Evolutionary conservation across 2,113 vertebrate genomes (phyloP), one percentile per base, ranked within the genome.

Genomic region (Sula dactylatra): DNA sequence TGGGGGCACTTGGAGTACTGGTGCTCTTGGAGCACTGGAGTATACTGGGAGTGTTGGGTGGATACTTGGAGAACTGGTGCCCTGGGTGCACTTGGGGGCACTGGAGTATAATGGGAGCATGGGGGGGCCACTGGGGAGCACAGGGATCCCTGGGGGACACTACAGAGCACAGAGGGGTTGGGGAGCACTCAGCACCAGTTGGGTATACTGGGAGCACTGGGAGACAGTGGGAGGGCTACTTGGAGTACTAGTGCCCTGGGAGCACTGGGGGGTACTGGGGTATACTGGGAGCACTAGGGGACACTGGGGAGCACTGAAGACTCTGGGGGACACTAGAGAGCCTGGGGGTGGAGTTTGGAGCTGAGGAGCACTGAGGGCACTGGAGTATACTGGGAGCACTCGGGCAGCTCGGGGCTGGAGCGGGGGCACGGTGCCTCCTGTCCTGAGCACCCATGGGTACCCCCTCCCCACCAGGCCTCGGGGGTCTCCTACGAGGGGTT

Each of bases 401-500:
- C 27, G 40, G 36, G 21, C 10, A 64, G 22, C 26, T 6, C 26
- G 38, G 26, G 61, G 25, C 25, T 27, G 61, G 36, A 40, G 34
- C 10, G 64, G 64, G 32, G n/a, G 11, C 27, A 14, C 9, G 20
- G 31, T 20, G 6, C 56, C 56, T 38, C 32, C 32, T 36, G 73
- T 55, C 32, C 25, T 54, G 18, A 77, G 42, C 55, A 59, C 25
- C 34, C 42, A 47, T 27, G 34, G 42, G 25, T 77, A 19, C 55
- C 25, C 11, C 32, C 25, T 29, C 44, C 44, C 21, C 21, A 1
- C n/a, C 40, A 98, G 98, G 98, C 96, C 50, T 97, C 97, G 50
- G 98, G 98, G 6, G 97, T 97, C 26, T 97, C 98, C 36, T 97
- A 97, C 3, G 95, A 97, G 0, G 98, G 97, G 16, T 21, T 98